Base-by-base conservation (phyloP, 1,140 invertebrate species). In the Dysdera silvatica region DNA sequence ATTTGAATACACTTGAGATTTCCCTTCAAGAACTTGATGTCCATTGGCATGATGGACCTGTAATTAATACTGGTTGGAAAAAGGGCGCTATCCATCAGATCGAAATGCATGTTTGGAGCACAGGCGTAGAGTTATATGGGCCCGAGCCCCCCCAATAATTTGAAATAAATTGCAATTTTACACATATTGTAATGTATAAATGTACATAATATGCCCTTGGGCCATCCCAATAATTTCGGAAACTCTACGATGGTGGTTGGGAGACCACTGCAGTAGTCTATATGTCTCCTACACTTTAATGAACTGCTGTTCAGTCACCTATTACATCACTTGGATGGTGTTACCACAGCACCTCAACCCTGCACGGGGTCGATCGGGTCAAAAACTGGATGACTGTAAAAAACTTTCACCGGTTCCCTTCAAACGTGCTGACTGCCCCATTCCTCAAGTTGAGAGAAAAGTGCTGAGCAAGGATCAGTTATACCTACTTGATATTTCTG, bases 221-320 rank as follows among this genome's bases (percentile, higher is more conserved):
- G n/a, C n/a, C n/a, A n/a, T n/a, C n/a, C n/a, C n/a, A n/a, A n/a
- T n/a, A n/a, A n/a, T n/a, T n/a, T n/a, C n/a, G n/a, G n/a, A n/a
- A n/a, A n/a, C n/a, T n/a, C n/a, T n/a, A n/a, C n/a, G n/a, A n/a
- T n/a, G n/a, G n/a, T n/a, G n/a, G n/a, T n/a, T 24, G 24, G 20
- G 49, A 2, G 45, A 3, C 31, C 18, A 3, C 10, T 48, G 35
- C 41, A 47, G 14, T 49, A 45, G 31, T 35, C 12, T 1, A 49
- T 32, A n/a, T 58, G 56, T 20, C 56, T 58, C 16, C 31, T 58
- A 2, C 20, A 24, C 28, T 58, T 58, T 37, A 58, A 58, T 58
- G 31, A 58, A 18, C 23, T 49, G 20, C 31, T 41, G n/a, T 32
- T 57, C 16, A 37, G 40, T 8, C 26, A 57, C 29, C n/a, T 45